Conservation (phyloP, 1,140 invertebrate genomes). For the Drosophila dunni region DNA sequence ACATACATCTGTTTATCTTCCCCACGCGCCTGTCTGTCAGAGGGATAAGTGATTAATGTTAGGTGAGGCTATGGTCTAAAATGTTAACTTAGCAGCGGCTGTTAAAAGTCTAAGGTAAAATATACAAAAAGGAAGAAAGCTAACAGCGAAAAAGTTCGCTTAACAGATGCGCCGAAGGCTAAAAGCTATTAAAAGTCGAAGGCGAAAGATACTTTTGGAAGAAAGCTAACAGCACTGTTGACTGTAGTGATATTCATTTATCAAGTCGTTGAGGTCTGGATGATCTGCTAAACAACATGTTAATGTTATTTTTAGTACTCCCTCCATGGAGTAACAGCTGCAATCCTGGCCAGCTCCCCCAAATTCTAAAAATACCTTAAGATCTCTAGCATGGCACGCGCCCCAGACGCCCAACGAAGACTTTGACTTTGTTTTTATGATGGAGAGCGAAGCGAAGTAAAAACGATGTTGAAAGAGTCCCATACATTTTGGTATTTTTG, state of each 20-base stretch:
- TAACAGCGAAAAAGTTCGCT: not conserved
- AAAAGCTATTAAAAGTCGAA: no score
- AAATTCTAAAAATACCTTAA: slow-evolving; percentile 34
- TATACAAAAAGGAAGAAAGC: not conserved
- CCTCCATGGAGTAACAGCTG: slow-evolving; percentile 7
- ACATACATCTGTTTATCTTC: slow-evolving; percentile 19
- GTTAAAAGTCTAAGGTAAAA: not conserved
- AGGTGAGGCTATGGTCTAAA: not conserved
- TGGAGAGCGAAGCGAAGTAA: slow-evolving; percentile 4
- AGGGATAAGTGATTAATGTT: slow-evolving; percentile 27
- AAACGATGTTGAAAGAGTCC: slow-evolving; percentile 17
- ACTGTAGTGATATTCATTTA: not conserved
- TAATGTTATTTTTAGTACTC: slow-evolving; percentile 18
- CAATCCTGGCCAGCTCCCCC: slow-evolving; percentile 24
- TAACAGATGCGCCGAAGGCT: not conserved
- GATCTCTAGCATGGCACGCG: slow-evolving; percentile 43
- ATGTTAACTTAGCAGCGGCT: not conserved
- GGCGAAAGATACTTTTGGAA: no score
- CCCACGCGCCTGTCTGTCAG: slow-evolving; percentile 1
- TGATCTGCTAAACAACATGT: slow-evolving; percentile 1
- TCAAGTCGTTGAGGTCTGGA: not conserved
- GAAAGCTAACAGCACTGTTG: not conserved
- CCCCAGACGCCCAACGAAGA: slow-evolving; percentile 3
- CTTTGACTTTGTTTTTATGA: slow-evolving; percentile 42
- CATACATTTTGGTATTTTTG: not conserved